Percentiles rank a stretch among this genome's conserved stretches.
phyloP scores from a whole-genome alignment of 1,140 invertebrate species.

The Caenorhabditis latens region DNA sequence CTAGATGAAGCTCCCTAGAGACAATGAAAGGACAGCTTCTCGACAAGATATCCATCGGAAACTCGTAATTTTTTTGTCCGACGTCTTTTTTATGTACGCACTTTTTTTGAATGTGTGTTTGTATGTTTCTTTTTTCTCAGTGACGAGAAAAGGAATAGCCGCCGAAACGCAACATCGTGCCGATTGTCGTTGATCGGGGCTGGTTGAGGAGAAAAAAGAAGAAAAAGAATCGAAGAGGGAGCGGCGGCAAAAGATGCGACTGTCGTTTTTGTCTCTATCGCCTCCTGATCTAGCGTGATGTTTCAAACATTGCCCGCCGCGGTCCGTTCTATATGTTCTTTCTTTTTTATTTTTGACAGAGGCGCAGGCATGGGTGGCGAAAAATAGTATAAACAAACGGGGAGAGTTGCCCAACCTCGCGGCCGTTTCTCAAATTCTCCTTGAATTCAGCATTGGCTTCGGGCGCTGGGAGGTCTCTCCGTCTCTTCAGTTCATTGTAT shows the following conservation, averaged over 20 bases:
- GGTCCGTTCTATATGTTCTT: slow-evolving; percentile 51
- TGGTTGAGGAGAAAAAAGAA: slow-evolving; percentile 50
- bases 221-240: slow-evolving; percentile 29
- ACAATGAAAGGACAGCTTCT: not conserved
- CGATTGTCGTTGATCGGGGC: slow-evolving; percentile 49
- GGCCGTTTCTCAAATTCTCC: slow-evolving; percentile 41
- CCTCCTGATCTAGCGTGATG: slow-evolving; percentile 47
- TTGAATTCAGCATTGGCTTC: slow-evolving; percentile 40
- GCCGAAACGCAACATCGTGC: slow-evolving; percentile 47
- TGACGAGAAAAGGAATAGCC: slow-evolving; percentile 21
- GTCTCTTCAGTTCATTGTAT: slow-evolving; percentile 27
- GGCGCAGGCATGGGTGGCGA: slow-evolving; percentile 32
- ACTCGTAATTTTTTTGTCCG: not conserved
- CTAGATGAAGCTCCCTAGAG: not conserved
- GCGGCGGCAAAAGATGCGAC: slow-evolving; percentile 51
- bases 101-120: slow-evolving; percentile 36
- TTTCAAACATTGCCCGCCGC: slow-evolving; percentile 21
- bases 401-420: slow-evolving; percentile 16
- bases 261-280: slow-evolving; percentile 34
- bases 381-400: slow-evolving; percentile 42
- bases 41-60: not conserved
- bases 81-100: not conserved
- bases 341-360: slow-evolving; percentile 34
- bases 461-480: slow-evolving; percentile 40
- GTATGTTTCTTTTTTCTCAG: slow-evolving; percentile 44